Conservation (phyloP, 2,888 invertebrate species). For the Lamproptera curius region DNA sequence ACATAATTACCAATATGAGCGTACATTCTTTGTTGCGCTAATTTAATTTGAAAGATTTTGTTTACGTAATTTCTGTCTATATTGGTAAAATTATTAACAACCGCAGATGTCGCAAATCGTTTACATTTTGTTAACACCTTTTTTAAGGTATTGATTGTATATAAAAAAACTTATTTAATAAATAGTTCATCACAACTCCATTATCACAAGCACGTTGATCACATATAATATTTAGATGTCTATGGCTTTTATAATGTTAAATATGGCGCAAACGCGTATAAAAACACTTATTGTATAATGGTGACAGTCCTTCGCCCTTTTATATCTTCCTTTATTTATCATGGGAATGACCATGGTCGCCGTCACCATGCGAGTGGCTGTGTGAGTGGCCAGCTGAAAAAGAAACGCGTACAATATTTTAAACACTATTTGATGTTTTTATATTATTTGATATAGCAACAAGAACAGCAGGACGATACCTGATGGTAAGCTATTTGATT, state of each 20-base stretch:
- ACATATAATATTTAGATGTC: background rate
- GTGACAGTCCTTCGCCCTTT: background rate
- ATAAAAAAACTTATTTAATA: too few relatives aligned
- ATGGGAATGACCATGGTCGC: conserved; percentile 23
- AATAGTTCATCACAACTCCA: conserved; percentile 7
- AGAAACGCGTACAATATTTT: conserved; percentile 22
- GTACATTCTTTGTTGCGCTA: too few relatives aligned
- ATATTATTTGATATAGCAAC: too few relatives aligned
- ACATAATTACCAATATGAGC: too few relatives aligned
- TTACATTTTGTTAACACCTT: too few relatives aligned
- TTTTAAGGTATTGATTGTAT: too few relatives aligned
- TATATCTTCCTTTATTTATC: conserved; percentile 22
- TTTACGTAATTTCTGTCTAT: too few relatives aligned
- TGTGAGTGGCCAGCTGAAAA: conserved; percentile 59
- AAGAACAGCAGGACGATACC: too few relatives aligned
- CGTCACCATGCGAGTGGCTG: conserved; percentile 43
- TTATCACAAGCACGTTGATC: conserved; percentile 9
- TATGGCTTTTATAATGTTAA: background rate
- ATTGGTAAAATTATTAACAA: too few relatives aligned
- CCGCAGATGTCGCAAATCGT: too few relatives aligned
- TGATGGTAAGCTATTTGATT: too few relatives aligned
- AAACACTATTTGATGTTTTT: background rate
- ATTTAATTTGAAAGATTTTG: too few relatives aligned
- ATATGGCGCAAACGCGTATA: background rate
- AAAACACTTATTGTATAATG: background rate